Evolutionary conservation across 2,888 invertebrate genomes (phyloP), one percentile per base, ranked within the genome.

Genomic region (Erannis defoliaria): DNA sequence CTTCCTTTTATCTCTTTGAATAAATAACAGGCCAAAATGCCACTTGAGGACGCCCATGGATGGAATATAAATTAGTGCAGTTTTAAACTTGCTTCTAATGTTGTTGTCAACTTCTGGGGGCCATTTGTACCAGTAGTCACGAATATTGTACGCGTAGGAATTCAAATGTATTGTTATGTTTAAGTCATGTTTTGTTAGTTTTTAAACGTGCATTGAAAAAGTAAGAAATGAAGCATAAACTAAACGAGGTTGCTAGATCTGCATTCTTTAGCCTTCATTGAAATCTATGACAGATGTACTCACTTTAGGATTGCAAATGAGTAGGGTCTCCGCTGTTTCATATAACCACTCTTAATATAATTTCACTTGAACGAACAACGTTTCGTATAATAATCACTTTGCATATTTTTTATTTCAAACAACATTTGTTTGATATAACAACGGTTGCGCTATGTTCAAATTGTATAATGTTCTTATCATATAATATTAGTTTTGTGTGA

Each of bases 1-100:
- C 48, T 56, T 56, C 48, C 42, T 62, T 62, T 61, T 55, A 23
- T 18, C 50, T 40, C 42, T 54, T 43, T 54, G 46, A 57, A 62
- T 62, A 51, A 18, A 48, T 48, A 23, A 48, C 42, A 48, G 21
- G 26, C 31, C 38, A 46, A 51, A 56, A 48, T 62, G 62, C 57
- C 56, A 57, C 23, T 40, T 8, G 45, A 62, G 37, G 51, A 38
- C 38, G 38, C 16, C 35, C 37, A 45, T 46, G 51, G 40, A 35
- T 49, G 14, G 56, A 57, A 62, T 62, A 40, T 38, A 57, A 57
- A 62, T 57, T 31, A 46, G 16, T 40, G 45, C 45, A 55, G 45
- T 50, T 61, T 61, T 18, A 40, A 50, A 37, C 62, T 29, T 38
- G 37, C 35, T 29, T 37, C 19, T 43, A 49, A 31, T 35, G 12